Base-by-base conservation (phyloP, 2,113 vertebrate genomes). In the Melanostigma gelatinosum region DNA sequence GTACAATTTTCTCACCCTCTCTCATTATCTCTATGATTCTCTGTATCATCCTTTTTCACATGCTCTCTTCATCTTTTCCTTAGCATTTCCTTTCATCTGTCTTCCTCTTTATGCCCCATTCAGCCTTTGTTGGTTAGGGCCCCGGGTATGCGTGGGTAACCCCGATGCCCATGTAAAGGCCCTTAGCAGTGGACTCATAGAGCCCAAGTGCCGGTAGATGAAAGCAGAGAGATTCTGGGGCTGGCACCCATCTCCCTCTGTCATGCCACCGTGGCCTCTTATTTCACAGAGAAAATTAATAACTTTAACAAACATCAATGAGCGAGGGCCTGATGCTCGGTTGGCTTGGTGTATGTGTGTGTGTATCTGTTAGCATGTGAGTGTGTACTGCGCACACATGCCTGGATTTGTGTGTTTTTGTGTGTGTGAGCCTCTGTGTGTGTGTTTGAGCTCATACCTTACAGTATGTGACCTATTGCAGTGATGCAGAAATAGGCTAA, bases 281-380 rank as follows among this genome's bases (percentile, higher is more conserved):
- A 96, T 94, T 95, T 94, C 88, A 89, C 87, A 78, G 90, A 92
- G 93, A 93, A 95, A 95, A 96, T 96, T 93, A 95, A 96, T 95
- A 95, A 96, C 94, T 95, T 84, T 88, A 85, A 90, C 93, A 92
- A 93, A 95, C 93, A 94, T 95, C 95, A 95, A 93, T 94, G 91
- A 90, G 80, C 72, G n/a, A 91, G 84, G 83, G 83, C 85, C 89
- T 90, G 87, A 85, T 88, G 87, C 83, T 90, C 16, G 90, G 89
- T 91, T 85, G 89, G 85, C 72, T 83, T 86, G 71, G 85, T 75
- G 75, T 52, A 11, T 75, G 63, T 61, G 79, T 66, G n/a, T 80
- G 71, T 87, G 63, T 76, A n/a, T 87, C 32, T 75, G 82, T 75
- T 68, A 75, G 72, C 36, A 75, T 85, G 65, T 74, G 78, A 62